These are phyloP conservation scores for Andrena hattorfiana DNA, from an alignment of 2,888 invertebrate species.

Conservation along the genomic window DNA sequence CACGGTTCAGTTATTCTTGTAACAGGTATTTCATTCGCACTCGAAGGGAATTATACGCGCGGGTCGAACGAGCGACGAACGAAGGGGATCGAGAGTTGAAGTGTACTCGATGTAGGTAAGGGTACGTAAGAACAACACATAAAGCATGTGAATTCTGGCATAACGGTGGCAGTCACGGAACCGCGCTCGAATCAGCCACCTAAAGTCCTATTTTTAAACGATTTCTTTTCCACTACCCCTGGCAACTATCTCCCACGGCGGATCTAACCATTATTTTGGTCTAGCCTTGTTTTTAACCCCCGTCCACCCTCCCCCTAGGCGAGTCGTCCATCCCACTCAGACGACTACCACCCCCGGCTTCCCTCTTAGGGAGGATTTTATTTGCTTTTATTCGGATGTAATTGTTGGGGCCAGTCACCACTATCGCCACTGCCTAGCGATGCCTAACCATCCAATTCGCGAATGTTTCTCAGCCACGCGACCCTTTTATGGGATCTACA, in stretches of 20 bases:
- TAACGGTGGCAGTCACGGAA: constrained; percentile 82
- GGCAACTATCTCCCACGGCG: constrained; percentile 81
- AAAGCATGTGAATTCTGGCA: constrained; percentile 71
- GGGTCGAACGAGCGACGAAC: constrained; percentile 14
- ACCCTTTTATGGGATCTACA: constrained; percentile 77
- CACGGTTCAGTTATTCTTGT: not conserved
- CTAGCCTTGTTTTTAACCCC: constrained; percentile 81
- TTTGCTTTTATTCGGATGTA: constrained; percentile 83
- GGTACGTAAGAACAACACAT: constrained; percentile 60
- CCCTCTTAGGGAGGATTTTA: constrained; percentile 72
- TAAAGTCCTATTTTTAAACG: constrained; percentile 83
- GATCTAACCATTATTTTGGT: constrained; percentile 83
- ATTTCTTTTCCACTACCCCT: constrained; percentile 81
- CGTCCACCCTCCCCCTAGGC: constrained; percentile 24
- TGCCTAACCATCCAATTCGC: constrained; percentile 81
- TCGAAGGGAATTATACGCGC: constrained; percentile 48
- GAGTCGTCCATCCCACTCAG: constrained; percentile 58
- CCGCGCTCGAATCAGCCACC: constrained; percentile 72
- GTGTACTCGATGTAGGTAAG: constrained; percentile 35
- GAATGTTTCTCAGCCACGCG: constrained; percentile 84
- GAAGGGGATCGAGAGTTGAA: constrained; percentile 24
- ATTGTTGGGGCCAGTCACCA: constrained; percentile 85
- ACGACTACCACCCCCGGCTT: constrained; percentile 43
- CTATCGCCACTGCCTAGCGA: constrained; percentile 82
- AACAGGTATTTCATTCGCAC: not conserved